These are phyloP conservation scores for Gasteruption jaculator DNA, from an alignment of 2,888 invertebrate species.

Conservation along the genomic window DNA sequence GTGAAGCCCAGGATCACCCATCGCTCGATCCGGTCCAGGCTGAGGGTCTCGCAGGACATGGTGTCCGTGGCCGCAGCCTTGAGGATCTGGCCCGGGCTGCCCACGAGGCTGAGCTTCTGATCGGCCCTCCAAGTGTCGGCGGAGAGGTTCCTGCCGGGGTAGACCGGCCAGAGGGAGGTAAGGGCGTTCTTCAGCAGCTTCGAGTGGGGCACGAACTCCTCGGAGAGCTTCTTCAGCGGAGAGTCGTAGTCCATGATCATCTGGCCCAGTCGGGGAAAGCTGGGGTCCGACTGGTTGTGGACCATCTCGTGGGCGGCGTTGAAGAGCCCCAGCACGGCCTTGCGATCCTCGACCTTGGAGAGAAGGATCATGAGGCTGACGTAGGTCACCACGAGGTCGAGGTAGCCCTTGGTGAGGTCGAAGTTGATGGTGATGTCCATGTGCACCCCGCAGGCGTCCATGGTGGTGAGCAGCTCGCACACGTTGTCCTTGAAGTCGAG, in stretches of 20 bases:
- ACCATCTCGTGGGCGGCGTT: conserved; percentile 98
- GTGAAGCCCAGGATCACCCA: conserved; percentile 96
- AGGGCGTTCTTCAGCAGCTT: conserved; percentile 82
- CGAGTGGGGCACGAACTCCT: conserved; percentile 94
- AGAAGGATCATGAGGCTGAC: conserved; percentile 94
- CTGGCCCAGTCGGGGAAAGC: conserved; percentile 93
- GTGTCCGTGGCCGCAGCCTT: conserved; percentile 93
- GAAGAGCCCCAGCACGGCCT: conserved; percentile 93
- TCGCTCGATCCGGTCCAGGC: conserved; percentile 90
- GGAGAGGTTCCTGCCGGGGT: conserved; percentile 81
- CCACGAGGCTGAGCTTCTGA: conserved; percentile 87
- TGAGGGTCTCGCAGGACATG: conserved; percentile 96
- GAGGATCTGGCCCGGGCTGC: conserved; percentile 89
- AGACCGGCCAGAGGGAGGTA: conserved; percentile 82
- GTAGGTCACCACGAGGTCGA: conserved; percentile 92
- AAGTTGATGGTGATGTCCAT: conserved; percentile 94
- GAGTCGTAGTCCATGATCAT: conserved; percentile 97
- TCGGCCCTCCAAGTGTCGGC: conserved; percentile 94
- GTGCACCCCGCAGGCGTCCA: conserved; percentile 94
- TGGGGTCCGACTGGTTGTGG: conserved; percentile 81
- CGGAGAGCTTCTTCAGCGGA: conserved; percentile 90
- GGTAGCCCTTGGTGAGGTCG: conserved; percentile 91
- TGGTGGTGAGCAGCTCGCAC: conserved; percentile 84
- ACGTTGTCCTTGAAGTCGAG: conserved; percentile 96
- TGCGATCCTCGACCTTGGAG: conserved; percentile 90